Evolutionary conservation across 1,140 invertebrate genomes (phyloP), one percentile per base, ranked within the genome.

Genomic region (Anastrepha ludens): DNA sequence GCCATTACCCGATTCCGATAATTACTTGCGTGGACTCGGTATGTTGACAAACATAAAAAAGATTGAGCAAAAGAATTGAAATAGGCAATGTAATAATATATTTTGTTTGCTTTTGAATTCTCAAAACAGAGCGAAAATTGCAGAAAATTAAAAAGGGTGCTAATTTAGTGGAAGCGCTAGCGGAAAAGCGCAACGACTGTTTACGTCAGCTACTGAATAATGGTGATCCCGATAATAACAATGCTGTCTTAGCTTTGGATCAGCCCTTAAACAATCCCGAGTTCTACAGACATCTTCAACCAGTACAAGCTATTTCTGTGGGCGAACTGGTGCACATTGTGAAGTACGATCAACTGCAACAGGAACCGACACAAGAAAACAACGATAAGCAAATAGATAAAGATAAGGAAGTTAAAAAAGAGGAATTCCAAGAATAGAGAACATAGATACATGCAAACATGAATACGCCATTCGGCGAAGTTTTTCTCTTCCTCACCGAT

Each of bases 401-500:
- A 29, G 6, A 74, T 11, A 6, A 74, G 2, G 59, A 60, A 59
- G 60, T 39, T 81, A 87, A 85, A 70, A n/a, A 44, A 17, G 41
- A 86, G 3, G 17, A 50, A 6, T 2, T 39, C 5, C 65, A 74
- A 11, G 55, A 58, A 81, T 47, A 88, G 62, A 55, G 47, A 88
- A 2, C 87, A 91, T 87, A 41, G 86, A 17, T 87, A 74, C 62
- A 39, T 29, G 39, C 64, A 86, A 89, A 59, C 88, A 93, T 93
- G 92, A 88, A 92, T 62, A 92, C 93, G 17, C 85, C 89, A 6
- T 93, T 93, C 86, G 91, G 92, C 50, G 91, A 93, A 78, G 91
- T 94, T 39, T 93, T 94, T 87, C 85, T 94, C 29, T 94, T 94
- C 89, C 90, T 94, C 2, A 92, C 94, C 17, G 94, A 94, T 87